Evolutionary conservation across 2,888 invertebrate genomes (phyloP).

Genomic region (Phlogophora meticulosa): DNA sequence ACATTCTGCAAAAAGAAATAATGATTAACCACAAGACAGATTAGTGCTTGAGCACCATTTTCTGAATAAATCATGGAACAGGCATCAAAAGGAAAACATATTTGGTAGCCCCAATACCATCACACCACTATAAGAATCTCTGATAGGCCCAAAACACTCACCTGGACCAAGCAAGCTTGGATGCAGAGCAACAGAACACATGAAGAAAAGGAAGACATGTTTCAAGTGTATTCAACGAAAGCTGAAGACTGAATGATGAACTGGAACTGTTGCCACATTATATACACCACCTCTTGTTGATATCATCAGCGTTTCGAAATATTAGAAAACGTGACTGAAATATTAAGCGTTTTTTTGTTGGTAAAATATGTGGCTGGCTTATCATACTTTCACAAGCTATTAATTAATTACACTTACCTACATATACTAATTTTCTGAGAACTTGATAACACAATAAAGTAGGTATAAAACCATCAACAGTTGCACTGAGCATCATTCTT

Average conservation of each 20-base stretch:
- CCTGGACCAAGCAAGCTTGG: slow-evolving; percentile 59
- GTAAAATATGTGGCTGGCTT: slow-evolving; percentile 7
- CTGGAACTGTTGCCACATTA: neutral
- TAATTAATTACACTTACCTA: slow-evolving; percentile 13
- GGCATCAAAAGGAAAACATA: too few relatives aligned
- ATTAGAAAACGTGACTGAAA: slow-evolving; percentile 17
- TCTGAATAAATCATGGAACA: too few relatives aligned
- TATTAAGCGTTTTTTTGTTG: neutral
- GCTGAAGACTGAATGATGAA: slow-evolving; percentile 35
- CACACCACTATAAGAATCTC: too few relatives aligned
- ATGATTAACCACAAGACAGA: too few relatives aligned
- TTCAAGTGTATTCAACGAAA: slow-evolving; percentile 36
- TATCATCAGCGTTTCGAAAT: neutral
- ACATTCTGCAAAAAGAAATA: neutral
- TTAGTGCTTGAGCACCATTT: too few relatives aligned
- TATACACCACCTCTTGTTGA: neutral
- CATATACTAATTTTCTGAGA: slow-evolving; percentile 8
- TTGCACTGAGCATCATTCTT: slow-evolving; percentile 27
- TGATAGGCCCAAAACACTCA: too few relatives aligned
- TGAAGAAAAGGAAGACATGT: slow-evolving; percentile 50
- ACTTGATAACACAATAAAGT: neutral
- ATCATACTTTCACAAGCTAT: slow-evolving; percentile 34
- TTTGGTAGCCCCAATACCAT: too few relatives aligned
- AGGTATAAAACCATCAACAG: slow-evolving; percentile 25
- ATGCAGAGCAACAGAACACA: slow-evolving; percentile 50